Evolutionary conservation across 2,113 vertebrate genomes (phyloP).

Genomic region (Callipepla californica): DNA sequence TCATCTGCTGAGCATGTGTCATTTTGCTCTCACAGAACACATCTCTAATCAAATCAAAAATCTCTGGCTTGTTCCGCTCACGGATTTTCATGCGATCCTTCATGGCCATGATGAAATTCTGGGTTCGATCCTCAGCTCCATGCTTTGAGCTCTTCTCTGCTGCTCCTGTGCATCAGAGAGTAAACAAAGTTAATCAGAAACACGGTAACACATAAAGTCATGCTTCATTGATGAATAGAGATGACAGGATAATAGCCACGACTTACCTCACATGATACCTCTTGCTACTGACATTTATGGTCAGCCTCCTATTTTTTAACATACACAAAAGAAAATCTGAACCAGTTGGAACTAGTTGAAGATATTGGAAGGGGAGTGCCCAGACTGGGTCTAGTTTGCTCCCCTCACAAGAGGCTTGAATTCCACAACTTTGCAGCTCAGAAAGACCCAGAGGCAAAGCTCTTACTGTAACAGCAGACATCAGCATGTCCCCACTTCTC

Average conservation of each 20-base stretch:
- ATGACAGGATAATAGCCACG: neutral
- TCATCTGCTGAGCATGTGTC: slow-evolving; percentile 95
- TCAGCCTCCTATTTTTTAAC: neutral
- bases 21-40: slow-evolving; percentile 90
- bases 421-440: neutral
- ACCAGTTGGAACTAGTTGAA: neutral
- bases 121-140: slow-evolving; percentile 95
- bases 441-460: neutral
- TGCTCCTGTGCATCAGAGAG: slow-evolving; percentile 82
- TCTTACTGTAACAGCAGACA: neutral
- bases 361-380: neutral
- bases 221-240: neutral
- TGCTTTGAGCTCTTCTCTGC: slow-evolving; percentile 98
- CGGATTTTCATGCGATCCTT: slow-evolving; percentile 99
- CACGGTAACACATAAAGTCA: neutral
- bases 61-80: slow-evolving; percentile 97
- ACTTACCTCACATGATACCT: neutral
- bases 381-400: neutral
- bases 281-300: neutral
- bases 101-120: slow-evolving; percentile 99
- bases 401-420: neutral
- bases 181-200: neutral
- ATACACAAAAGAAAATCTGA: neutral
- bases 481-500: neutral
- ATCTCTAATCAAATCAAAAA: slow-evolving; percentile 96